Evolutionary conservation across 1,140 invertebrate species (phyloP).

Genomic region (Varroa destructor): DNA sequence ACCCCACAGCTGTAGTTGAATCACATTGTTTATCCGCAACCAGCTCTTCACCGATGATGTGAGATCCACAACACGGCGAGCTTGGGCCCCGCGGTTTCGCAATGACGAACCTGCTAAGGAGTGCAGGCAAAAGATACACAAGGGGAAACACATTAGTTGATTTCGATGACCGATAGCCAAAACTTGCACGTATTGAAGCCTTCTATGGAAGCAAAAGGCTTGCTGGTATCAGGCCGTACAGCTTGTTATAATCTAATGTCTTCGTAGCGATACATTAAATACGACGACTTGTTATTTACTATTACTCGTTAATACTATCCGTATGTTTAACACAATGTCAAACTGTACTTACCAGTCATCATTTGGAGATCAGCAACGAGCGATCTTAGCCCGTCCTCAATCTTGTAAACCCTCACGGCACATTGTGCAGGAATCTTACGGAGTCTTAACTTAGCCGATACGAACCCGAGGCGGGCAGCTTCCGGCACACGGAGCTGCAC

Average conservation of each 20-base stretch:
- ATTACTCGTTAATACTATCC: no score
- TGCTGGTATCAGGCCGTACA: no score
- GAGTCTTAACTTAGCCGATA: neutral
- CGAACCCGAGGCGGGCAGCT: neutral
- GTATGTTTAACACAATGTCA: no score
- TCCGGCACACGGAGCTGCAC: conserved; percentile 5
- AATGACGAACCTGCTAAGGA: neutral
- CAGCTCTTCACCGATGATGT: conserved; percentile 23
- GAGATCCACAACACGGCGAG: conserved; percentile 15
- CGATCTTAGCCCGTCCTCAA: neutral
- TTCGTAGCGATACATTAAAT: no score
- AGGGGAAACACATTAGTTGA: no score
- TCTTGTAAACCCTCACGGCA: conserved; percentile 18
- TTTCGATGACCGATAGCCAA: no score
- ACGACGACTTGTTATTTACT: no score
- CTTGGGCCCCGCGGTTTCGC: neutral
- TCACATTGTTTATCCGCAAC: neutral
- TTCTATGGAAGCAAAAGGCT: no score
- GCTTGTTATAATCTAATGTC: no score
- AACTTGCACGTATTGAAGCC: no score
- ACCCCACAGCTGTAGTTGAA: neutral
- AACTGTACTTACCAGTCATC: neutral
- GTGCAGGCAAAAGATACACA: neutral
- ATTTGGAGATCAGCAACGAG: conserved; percentile 22
- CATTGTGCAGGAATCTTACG: neutral